Conservation (phyloP, 2,888 invertebrate species). For the Thera britannica region DNA sequence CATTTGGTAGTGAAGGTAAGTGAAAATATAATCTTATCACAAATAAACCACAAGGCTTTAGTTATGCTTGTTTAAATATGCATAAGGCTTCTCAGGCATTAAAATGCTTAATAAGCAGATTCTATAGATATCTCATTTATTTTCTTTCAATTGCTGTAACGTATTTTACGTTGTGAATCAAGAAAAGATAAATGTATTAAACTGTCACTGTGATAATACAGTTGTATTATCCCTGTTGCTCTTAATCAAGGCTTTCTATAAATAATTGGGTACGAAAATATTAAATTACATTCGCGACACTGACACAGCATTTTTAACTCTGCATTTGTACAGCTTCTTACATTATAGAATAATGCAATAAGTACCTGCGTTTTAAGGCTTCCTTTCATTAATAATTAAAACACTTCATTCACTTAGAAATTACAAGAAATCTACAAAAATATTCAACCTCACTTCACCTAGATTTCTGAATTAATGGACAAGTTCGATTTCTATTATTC, state of each 20-base stretch:
- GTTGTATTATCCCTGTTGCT: slow-evolving; percentile 15
- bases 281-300: slow-evolving; percentile 28
- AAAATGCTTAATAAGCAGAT: neutral
- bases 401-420: slow-evolving; percentile 42
- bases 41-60: slow-evolving; percentile 20
- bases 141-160: neutral
- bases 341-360: neutral
- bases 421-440: slow-evolving; percentile 35
- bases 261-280: slow-evolving; percentile 42
- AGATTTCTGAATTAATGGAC: slow-evolving; percentile 23
- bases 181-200: neutral
- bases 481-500: slow-evolving; percentile 36
- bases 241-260: slow-evolving; percentile 51
- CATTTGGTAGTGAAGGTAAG: neutral
- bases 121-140: neutral
- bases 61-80: slow-evolving; percentile 19
- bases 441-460: slow-evolving; percentile 29
- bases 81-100: slow-evolving; percentile 22
- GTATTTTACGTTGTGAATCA: neutral
- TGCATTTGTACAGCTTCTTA: neutral
- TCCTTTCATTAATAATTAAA: slow-evolving; percentile 20
- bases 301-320: slow-evolving; percentile 49
- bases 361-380: slow-evolving; percentile 32
- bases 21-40: slow-evolving; percentile 23
- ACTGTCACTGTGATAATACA: neutral